Base-by-base conservation (phyloP, 2,797 vertebrate genomes). In the Malacoraja senta region DNA sequence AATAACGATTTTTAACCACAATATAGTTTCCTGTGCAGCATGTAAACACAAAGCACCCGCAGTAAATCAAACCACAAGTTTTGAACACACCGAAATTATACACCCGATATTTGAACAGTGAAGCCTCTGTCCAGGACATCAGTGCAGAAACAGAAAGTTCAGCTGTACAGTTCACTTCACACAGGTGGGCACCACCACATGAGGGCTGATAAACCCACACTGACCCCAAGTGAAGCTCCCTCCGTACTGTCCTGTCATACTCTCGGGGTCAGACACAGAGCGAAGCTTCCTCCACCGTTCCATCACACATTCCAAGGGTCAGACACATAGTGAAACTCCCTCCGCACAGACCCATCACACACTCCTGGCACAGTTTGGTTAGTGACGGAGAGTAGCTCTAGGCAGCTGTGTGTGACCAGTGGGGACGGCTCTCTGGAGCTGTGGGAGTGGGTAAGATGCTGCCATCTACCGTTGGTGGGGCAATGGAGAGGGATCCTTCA, bases 1-100 rank as follows among this genome's bases (percentile, higher is more conserved):
- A 92, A 92, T 76, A 76, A 58, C 26, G 44, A 53, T 29, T 58
- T 58, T 88, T 74, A 44, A 92, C 38, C 90, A 92, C 90, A 92
- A 76, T 53, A 58, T 74, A 68, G 26, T 9, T 74, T 72, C 71
- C 84, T 32, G 65, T 21, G n/a, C n/a, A 68, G n/a, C 3, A 10
- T 44, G 44, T 84, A 19, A 8, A 72, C 12, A 74, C 19, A 91
- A 12, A 17, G 21, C 13, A 44, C 71, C 53, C 24, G 38, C 35
- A 76, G 83, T 65, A 88, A 88, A 2, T 35, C 19, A 88, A 9
- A 88, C 84, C 61, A 88, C 84, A 88, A 88, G 24, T 21, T 74
- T 21, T n/a, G 32, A 79, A 79, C 32, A 79, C 77, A 12, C 2
- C n/a, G 24, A 79, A 77, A 77, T 84, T 63, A 15, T 84, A n/a